phyloP scores from a whole-genome alignment of 2,888 invertebrate species.

The Sphaerophoria rueppellii region DNA sequence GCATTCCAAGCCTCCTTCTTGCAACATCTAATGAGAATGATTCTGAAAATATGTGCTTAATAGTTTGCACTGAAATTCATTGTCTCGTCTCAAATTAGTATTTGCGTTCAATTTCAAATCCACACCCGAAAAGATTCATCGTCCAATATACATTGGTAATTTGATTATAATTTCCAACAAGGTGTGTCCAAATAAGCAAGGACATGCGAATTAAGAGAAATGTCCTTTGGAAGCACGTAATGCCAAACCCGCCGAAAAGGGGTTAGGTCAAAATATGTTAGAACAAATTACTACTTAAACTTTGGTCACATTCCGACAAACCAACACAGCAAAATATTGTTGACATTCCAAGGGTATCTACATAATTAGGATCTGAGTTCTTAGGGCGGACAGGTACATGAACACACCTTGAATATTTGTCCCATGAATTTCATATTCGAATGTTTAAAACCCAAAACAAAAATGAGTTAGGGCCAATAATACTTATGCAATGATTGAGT shows the following conservation, averaged over 20 bases:
- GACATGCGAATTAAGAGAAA: slow-evolving; percentile 15
- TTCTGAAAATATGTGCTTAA: no score
- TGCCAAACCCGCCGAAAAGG: slow-evolving; percentile 5
- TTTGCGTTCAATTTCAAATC: slow-evolving; percentile 3
- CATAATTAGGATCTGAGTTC: background rate
- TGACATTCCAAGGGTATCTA: background rate
- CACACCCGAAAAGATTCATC: slow-evolving; percentile 17
- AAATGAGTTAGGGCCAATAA: background rate
- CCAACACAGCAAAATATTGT: background rate
- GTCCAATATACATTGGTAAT: slow-evolving; percentile 49
- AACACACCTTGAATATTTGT: slow-evolving; percentile 46
- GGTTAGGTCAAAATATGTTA: slow-evolving; percentile 34
- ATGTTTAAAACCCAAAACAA: background rate
- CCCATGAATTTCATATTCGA: slow-evolving; percentile 36
- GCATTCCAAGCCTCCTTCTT: no score
- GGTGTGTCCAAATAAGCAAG: slow-evolving; percentile 48
- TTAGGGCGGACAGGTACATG: slow-evolving; percentile 19
- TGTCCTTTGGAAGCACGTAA: slow-evolving; percentile 17
- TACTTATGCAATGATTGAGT: background rate
- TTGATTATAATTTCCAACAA: slow-evolving; percentile 64
- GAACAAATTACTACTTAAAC: slow-evolving; percentile 38
- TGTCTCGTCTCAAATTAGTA: background rate
- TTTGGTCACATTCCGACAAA: background rate
- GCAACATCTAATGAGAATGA: no score
- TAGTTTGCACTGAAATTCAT: no score